Conservation (phyloP, 2,888 invertebrate genomes). For the Bellardia pandia region DNA sequence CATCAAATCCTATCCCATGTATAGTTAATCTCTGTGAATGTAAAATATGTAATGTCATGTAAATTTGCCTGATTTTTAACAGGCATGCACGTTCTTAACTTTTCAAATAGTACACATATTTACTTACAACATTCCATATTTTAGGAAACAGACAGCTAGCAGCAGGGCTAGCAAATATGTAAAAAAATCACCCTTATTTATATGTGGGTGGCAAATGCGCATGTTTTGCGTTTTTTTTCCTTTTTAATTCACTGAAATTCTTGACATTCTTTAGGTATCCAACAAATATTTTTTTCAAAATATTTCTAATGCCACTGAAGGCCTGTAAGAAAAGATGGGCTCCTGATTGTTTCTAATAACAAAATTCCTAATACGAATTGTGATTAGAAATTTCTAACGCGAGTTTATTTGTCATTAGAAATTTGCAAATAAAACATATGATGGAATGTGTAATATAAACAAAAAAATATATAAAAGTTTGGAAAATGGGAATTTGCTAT, state of each 20-base stretch:
- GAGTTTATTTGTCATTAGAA: conserved; percentile 15
- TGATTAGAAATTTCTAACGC: conserved; percentile 81
- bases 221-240: conserved; percentile 47
- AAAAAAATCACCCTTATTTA: conserved; percentile 58
- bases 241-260: conserved; percentile 13
- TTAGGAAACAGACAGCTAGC: background rate
- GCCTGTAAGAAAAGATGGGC: conserved; percentile 74
- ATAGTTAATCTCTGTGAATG: conserved; percentile 8
- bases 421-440: background rate
- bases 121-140: conserved; percentile 40
- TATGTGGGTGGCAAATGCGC: conserved; percentile 67
- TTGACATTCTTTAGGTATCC: conserved; percentile 28
- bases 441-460: conserved; percentile 9
- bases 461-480: background rate
- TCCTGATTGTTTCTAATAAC: conserved; percentile 83
- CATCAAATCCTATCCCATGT: background rate
- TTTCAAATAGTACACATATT: background rate
- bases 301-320: conserved; percentile 79
- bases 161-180: background rate
- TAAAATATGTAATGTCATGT: conserved; percentile 45
- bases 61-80: conserved; percentile 60
- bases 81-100: conserved; percentile 51
- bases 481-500: conserved; percentile 8
- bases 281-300: conserved; percentile 56
- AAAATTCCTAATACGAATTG: conserved; percentile 82